phyloP scores from a whole-genome alignment of 2,797 vertebrate species.

The Smutsia gigantea region DNA sequence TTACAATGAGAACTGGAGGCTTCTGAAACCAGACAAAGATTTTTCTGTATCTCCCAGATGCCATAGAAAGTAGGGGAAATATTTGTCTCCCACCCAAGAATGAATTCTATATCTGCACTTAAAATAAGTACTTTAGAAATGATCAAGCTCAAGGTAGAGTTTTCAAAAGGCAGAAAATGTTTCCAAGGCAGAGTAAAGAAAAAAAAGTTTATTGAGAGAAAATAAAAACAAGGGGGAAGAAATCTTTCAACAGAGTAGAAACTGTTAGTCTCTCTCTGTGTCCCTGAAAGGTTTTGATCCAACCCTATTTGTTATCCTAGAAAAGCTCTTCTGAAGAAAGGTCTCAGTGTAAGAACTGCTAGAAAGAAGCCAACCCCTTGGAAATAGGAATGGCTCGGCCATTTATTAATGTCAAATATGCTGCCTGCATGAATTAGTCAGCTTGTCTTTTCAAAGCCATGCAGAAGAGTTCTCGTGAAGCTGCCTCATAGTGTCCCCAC shows the following conservation, averaged over 20 bases:
- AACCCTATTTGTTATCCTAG: conserved; percentile 79
- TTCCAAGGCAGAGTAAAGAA: conserved; percentile 47
- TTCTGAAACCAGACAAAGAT: conserved; percentile 61
- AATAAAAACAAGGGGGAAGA: conserved; percentile 51
- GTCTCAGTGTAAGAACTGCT: conserved; percentile 79
- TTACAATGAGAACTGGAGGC: conserved; percentile 49
- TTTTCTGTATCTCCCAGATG: conserved; percentile 48
- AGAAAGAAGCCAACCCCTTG: conserved; percentile 83
- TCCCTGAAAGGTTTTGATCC: conserved; percentile 76
- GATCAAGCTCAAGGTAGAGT: neutral
- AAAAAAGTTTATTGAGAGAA: conserved; percentile 50
- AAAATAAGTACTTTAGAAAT: conserved; percentile 25
- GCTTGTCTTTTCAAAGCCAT: conserved; percentile 81
- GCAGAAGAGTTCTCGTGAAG: conserved; percentile 83
- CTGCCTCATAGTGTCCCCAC: conserved; percentile 78
- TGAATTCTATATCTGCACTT: neutral
- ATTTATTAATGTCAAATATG: conserved; percentile 87
- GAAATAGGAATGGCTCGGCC: conserved; percentile 76
- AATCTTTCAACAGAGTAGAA: conserved; percentile 66
- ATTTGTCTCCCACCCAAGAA: conserved; percentile 2
- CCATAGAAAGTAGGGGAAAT: conserved; percentile 25
- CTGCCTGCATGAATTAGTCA: conserved; percentile 82
- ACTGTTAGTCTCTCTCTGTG: conserved; percentile 63
- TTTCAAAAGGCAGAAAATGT: conserved; percentile 63
- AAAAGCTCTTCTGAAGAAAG: conserved; percentile 81